These are phyloP conservation scores for Phylloscopus collybita DNA, from an alignment of 2,797 vertebrate species.

Conservation along the genomic window DNA sequence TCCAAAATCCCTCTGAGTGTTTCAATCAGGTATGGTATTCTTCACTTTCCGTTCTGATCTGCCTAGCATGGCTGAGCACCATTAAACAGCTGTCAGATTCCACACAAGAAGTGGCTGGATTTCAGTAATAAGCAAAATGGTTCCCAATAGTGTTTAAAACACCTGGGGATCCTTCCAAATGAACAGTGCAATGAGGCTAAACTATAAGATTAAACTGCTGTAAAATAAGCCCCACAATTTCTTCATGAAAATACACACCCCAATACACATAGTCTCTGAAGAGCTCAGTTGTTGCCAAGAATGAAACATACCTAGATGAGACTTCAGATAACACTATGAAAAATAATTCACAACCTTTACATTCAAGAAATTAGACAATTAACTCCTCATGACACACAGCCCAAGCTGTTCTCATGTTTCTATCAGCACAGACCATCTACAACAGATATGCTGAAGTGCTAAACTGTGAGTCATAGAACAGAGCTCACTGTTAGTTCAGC, in stretches of 20 bases:
- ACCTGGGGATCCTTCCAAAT: conserved; percentile 63
- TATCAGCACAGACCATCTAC: conserved; percentile 41
- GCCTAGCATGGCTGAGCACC: conserved; percentile 63
- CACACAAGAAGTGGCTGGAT: conserved; percentile 49
- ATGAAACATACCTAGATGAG: conserved; percentile 22
- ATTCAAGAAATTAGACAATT: conserved; percentile 35
- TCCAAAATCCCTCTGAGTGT: conserved; percentile 61
- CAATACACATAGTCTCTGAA: conserved; percentile 19
- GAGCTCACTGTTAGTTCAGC: not conserved
- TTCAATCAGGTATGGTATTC: conserved; percentile 67
- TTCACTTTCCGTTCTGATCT: conserved; percentile 63
- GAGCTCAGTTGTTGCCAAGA: not conserved
- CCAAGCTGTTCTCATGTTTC: not conserved
- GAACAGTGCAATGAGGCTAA: conserved; percentile 53
- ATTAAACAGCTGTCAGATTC: conserved; percentile 66
- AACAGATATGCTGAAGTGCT: conserved; percentile 3
- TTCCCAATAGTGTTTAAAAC: conserved; percentile 37
- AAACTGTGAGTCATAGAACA: conserved; percentile 23
- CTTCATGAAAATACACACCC: conserved; percentile 8
- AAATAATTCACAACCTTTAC: conserved; percentile 24
- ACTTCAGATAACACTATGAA: not conserved
- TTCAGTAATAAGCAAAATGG: conserved; percentile 64
- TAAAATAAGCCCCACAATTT: conserved; percentile 38
- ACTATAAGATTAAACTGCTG: conserved; percentile 22
- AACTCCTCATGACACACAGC: conserved; percentile 5